Evolutionary conservation across 2,888 invertebrate genomes (phyloP), one percentile per base, ranked within the genome.

Genomic region (Hemicrepidius hirtus): DNA sequence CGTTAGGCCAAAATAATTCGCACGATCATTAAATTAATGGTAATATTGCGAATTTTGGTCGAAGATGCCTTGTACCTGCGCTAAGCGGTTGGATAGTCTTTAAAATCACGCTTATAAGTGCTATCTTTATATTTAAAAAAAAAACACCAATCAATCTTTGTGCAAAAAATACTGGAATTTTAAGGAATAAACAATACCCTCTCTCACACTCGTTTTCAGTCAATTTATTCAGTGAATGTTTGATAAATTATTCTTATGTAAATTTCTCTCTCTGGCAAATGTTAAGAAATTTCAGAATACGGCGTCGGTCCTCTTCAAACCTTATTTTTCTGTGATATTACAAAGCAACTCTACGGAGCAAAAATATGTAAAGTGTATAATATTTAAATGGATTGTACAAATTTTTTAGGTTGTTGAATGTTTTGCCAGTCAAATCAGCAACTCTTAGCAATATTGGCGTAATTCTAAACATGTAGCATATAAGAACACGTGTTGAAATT

Each of bases 51-150:
- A 69, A 68, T 60, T 71, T 76, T 73, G 77, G 68, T 65, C 73
- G 65, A 73, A 67, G 73, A 75, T 77, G 79, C 79, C 79, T 79
- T 77, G 75, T 77, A 77, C 75, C 75, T 79, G 76, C 76, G 75
- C 78, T 77, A 73, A 55, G 67, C 66, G 73, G 70, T 66, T 62
- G 65, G 62, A 49, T 70, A 70, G 62, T 70, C 70, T 75, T 70
- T 70, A 64, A 55, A 77, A 65, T 73, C 77, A 77, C 77, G 77
- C 77, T 75, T 74, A 63, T 44, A 72, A 75, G 73, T 60, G 77
- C 74, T 75, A 74, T 73, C 67, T 73, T 75, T 68, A 62, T 71
- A 71, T 65, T 64, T n/a, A n/a, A n/a, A 24, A 24, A 24, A 63
- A 71, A 64, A 69, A 76, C 74, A 72, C 72, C 71, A 76, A 72